These are phyloP conservation scores for Sminthurinus aureus DNA, from an alignment of 2,888 invertebrate genomes.

Conservation along the genomic window DNA sequence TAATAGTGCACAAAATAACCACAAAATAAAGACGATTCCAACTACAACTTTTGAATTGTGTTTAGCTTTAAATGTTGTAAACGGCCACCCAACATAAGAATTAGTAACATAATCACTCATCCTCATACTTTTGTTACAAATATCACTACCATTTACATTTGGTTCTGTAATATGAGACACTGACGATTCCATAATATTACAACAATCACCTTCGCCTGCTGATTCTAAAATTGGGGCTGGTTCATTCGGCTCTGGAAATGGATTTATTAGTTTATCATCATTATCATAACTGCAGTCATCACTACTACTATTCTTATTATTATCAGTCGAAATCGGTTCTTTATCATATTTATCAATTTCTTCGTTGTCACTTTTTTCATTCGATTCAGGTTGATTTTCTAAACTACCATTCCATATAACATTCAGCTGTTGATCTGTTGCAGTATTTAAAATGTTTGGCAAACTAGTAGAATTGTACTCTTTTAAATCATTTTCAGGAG, in stretches of 20 bases:
- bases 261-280: not conserved
- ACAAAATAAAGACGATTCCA: not conserved
- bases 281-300: not conserved
- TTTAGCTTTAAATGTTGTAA: conserved; percentile 9
- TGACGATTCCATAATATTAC: too few species aligned
- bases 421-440: not conserved
- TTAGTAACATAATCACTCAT: too few species aligned
- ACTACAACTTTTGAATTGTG: not conserved
- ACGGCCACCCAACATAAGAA: conserved; percentile 19
- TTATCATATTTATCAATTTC: not conserved
- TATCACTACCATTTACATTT: too few species aligned
- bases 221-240: not conserved
- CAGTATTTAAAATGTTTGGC: too few species aligned
- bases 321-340: not conserved
- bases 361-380: not conserved
- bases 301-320: not conserved
- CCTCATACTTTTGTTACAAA: too few species aligned
- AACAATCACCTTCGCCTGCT: not conserved
- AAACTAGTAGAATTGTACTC: too few species aligned
- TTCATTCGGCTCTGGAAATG: not conserved
- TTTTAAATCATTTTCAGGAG: too few species aligned
- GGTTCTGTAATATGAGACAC: too few species aligned
- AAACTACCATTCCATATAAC: not conserved
- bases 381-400: not conserved
- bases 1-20: conserved; percentile 18